A percentile compares a stretch with the other conserved stretches of the same genome.
These are phyloP conservation scores for Lampropteryx suffumata DNA, from an alignment of 2,888 invertebrate species.

Conservation along the genomic window DNA sequence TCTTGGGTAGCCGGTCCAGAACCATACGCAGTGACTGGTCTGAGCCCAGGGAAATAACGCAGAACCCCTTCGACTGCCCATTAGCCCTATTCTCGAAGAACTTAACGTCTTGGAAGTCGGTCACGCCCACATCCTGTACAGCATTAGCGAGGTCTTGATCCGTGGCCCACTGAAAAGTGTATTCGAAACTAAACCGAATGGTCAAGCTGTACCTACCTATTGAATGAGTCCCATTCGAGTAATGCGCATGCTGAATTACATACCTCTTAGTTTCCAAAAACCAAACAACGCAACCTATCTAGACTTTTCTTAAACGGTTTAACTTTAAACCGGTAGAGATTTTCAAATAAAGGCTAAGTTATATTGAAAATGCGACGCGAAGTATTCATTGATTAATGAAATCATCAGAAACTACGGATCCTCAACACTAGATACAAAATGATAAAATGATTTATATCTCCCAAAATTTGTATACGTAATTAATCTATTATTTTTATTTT, in stretches of 20 bases:
- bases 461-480: background rate
- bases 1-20: conserved; percentile 97
- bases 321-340: conserved; percentile 4
- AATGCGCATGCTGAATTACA: conserved; percentile 36
- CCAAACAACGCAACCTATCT: conserved; percentile 11
- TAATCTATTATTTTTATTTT: conserved; percentile 1
- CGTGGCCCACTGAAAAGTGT: conserved; percentile 94
- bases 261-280: conserved; percentile 38
- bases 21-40: conserved; percentile 94
- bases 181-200: conserved; percentile 61
- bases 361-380: background rate
- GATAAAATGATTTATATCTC: background rate
- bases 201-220: conserved; percentile 32
- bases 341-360: background rate
- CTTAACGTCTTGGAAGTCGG: conserved; percentile 98
- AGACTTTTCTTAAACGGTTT: background rate
- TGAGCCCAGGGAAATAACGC: conserved; percentile 96
- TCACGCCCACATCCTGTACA: conserved; percentile 93
- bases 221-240: conserved; percentile 31
- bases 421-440: background rate
- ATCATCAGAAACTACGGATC: background rate
- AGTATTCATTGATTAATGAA: background rate
- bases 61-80: conserved; percentile 99
- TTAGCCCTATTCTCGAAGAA: conserved; percentile 99
- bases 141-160: conserved; percentile 97